Conservation (phyloP, 2,888 invertebrate species). For the Caenorhabditis sp. region DNA sequence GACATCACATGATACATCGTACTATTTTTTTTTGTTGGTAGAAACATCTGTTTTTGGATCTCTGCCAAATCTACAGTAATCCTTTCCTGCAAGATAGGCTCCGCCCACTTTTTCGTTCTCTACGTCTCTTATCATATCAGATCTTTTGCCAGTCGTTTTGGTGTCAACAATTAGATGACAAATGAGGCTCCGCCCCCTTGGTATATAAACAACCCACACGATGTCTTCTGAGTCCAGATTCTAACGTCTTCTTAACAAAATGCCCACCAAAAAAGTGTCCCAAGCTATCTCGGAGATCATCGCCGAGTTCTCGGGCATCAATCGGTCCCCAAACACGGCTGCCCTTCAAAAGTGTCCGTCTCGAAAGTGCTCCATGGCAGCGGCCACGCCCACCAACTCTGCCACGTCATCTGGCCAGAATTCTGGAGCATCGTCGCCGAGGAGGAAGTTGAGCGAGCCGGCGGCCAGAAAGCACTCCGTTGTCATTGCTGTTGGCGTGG, state of each 20-base stretch:
- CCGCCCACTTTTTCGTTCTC: neutral
- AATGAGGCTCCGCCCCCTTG: constrained; percentile 2
- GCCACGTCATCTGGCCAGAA: constrained; percentile 10
- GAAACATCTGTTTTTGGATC: neutral
- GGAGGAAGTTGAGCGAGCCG: constrained; percentile 31
- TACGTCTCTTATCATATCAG: constrained; percentile 19
- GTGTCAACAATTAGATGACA: constrained; percentile 36
- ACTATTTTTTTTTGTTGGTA: neutral
- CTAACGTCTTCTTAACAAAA: neutral
- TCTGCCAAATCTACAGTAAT: constrained; percentile 10
- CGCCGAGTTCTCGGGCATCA: constrained; percentile 55
- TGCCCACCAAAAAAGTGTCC: constrained; percentile 44
- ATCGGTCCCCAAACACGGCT: constrained; percentile 23
- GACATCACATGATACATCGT: neutral
- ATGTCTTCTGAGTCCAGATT: neutral
- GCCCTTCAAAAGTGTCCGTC: neutral
- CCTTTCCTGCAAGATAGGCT: constrained; percentile 15
- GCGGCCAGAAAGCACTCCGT: constrained; percentile 36
- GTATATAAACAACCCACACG: constrained; percentile 4
- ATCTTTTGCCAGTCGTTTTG: neutral
- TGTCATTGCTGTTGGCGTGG: constrained; percentile 47
- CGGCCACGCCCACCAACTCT: neutral
- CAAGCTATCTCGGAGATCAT: constrained; percentile 55
- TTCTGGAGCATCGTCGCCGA: constrained; percentile 38
- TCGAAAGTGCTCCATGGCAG: constrained; percentile 7